These are phyloP conservation scores for Trachurus trachurus DNA, from an alignment of 2,797 vertebrate species.

Conservation along the genomic window DNA sequence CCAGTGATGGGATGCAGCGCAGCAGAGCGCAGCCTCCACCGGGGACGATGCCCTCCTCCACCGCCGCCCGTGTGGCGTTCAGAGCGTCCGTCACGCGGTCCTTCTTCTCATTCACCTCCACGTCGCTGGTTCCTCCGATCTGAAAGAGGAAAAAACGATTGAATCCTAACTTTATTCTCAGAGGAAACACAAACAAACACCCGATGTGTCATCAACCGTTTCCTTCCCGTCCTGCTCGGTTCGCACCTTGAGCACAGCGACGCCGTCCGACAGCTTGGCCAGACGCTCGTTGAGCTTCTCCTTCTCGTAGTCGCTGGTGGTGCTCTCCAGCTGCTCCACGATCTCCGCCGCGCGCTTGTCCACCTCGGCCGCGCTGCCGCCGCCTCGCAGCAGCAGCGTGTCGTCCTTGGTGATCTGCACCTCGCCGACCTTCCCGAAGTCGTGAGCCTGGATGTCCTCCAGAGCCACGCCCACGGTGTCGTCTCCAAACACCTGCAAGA, in stretches of 20 bases:
- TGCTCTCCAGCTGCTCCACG: conserved; percentile 91
- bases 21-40: conserved; percentile 96
- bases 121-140: conserved; percentile 96
- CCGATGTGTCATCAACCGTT: rapidly evolving
- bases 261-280: conserved; percentile 97
- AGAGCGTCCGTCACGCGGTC: conserved; percentile 97
- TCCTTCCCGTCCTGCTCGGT: background rate
- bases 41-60: conserved; percentile 96
- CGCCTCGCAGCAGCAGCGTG: conserved; percentile 95
- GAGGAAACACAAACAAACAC: rapidly evolving
- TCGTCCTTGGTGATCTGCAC: conserved; percentile 98
- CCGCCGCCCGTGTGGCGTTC: conserved; percentile 95
- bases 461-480: conserved; percentile 91
- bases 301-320: conserved; percentile 97
- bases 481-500: conserved; percentile 95
- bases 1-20: conserved; percentile 93
- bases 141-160: conserved; percentile 49
- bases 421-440: conserved; percentile 96
- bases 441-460: conserved; percentile 96
- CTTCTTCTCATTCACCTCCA: conserved; percentile 99
- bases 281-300: conserved; percentile 97
- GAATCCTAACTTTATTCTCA: background rate
- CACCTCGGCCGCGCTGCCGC: conserved; percentile 90
- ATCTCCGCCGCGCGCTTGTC: conserved; percentile 94
- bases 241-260: conserved; percentile 95